Conservation (phyloP, 2,113 vertebrate genomes). For the Eonycteris spelaea region DNA sequence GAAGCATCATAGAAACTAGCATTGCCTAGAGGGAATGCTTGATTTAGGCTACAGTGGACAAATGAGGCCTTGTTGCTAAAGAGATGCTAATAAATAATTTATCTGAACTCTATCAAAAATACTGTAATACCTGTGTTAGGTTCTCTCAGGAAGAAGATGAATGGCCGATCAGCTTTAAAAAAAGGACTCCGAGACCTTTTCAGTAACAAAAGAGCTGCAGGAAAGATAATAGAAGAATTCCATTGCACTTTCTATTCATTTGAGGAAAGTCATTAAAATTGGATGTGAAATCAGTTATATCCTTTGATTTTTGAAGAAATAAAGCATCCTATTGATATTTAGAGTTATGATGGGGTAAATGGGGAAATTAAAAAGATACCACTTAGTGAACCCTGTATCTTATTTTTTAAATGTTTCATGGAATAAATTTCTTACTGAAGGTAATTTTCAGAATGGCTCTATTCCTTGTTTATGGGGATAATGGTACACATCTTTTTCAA, state of each 20-base stretch:
- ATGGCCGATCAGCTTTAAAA: slow-evolving; percentile 93
- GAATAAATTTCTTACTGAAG: neutral
- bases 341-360: slow-evolving; percentile 3
- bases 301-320: neutral
- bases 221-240: slow-evolving; percentile 27
- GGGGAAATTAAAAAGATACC: neutral
- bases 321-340: neutral
- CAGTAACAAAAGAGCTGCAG: slow-evolving; percentile 89
- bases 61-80: neutral
- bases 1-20: neutral
- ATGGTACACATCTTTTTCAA: neutral
- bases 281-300: neutral
- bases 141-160: slow-evolving; percentile 89
- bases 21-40: neutral
- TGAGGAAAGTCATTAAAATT: neutral
- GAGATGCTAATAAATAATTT: neutral
- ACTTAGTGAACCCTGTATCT: neutral
- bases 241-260: neutral
- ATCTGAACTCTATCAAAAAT: neutral
- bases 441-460: neutral
- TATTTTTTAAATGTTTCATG: neutral
- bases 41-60: neutral
- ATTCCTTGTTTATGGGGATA: neutral
- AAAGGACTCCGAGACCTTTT: slow-evolving; percentile 90
- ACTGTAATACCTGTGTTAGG: slow-evolving; percentile 84